Base-by-base conservation (phyloP, 2,113 vertebrate genomes). In the Zosterops pallidus region DNA sequence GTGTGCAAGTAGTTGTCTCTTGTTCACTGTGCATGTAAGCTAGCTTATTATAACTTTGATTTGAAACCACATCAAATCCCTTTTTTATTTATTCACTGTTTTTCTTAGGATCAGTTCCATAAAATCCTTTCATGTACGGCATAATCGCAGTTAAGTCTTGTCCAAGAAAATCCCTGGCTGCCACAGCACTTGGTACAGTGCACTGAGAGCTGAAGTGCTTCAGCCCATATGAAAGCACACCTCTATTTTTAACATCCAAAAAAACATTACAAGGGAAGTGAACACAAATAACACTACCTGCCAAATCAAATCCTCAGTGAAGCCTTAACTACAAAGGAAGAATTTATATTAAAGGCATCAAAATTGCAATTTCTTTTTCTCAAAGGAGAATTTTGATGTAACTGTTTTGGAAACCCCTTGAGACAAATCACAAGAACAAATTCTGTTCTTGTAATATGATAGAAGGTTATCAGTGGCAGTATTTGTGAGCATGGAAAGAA, bases 151-250 rank as follows among this genome's bases (percentile, higher is more conserved):
- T 39, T 75, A 82, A 85, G 70, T 62, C 72, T 89, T 82, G 69
- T 50, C 74, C 83, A 65, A 94, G 80, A 83, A 89, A 83, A 57
- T 79, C 77, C 69, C 74, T 78, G 89, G 89, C 94, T 95, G 92
- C 77, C 76, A 6, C 8, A 91, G 50, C 65, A 68, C 41, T 64
- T 75, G 83, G 47, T 95, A 82, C 76, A 44, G 47, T 78, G 83
- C 1, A 13, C 56, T 95, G 89, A 79, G 88, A 89, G 49, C 53
- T 49, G 28, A 82, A 91, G 44, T 56, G 77, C 65, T 95, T 49
- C 91, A 71, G 89, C 39, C 65, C 69, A 46, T 44, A 24, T 42
- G 57, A 94, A 94, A 82, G 39, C 41, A 71, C 49, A 91, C 18
- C 44, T 91, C 80, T 22, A 9, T 53, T 84, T 91, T 92, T 59